These are phyloP conservation scores for Bombyx huttoni DNA, from an alignment of 2,888 invertebrate species.

Conservation along the genomic window DNA sequence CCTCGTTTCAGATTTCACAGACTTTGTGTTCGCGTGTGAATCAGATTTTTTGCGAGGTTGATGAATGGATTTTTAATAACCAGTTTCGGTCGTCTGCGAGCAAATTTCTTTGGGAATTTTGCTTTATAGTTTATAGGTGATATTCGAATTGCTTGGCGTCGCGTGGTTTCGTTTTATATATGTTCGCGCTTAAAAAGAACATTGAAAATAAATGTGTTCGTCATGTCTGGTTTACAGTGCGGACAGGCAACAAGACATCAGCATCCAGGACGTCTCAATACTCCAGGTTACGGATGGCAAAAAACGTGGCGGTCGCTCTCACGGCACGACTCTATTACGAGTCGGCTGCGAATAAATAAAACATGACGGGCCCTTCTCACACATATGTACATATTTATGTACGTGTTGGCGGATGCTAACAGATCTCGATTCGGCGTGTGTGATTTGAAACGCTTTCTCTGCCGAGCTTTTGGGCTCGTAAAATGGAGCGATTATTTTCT, in stretches of 20 bases:
- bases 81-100: conserved; percentile 49
- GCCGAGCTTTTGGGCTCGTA: conserved; percentile 19
- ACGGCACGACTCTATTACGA: conserved; percentile 71
- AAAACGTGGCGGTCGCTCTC: conserved; percentile 65
- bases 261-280: conserved; percentile 70
- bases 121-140: conserved; percentile 2
- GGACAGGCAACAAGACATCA: conserved; percentile 67
- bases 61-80: conserved; percentile 68
- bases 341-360: conserved; percentile 68
- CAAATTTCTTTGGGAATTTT: conserved; percentile 12
- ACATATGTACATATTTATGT: conserved; percentile 42
- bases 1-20: conserved; percentile 63
- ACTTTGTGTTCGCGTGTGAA: conserved; percentile 59
- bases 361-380: conserved; percentile 71
- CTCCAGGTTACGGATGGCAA: conserved; percentile 52
- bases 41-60: conserved; percentile 57
- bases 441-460: conserved; percentile 57
- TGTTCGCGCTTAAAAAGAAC: conserved; percentile 25
- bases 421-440: conserved; percentile 55
- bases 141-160: conserved; percentile 1
- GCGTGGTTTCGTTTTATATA: conserved; percentile 4
- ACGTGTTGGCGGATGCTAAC: conserved; percentile 51
- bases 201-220: conserved; percentile 51
- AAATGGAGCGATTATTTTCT: conserved; percentile 23
- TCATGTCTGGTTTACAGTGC: conserved; percentile 57